These are phyloP conservation scores for Eulacestoma nigropectus DNA, from an alignment of 2,113 vertebrate species.

Conservation along the genomic window DNA sequence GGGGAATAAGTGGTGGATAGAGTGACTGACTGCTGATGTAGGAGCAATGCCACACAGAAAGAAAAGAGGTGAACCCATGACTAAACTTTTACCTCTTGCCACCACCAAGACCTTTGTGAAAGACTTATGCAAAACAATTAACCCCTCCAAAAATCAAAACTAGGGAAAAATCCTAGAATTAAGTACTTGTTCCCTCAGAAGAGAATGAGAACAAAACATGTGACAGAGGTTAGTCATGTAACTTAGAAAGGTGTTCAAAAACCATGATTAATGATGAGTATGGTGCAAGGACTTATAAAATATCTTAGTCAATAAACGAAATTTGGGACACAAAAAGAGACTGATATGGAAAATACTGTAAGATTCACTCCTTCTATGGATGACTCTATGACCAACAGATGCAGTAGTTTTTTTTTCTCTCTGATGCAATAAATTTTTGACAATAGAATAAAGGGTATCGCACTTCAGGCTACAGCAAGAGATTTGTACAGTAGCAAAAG, in stretches of 20 bases:
- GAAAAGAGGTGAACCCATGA: neutral
- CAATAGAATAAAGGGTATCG: neutral
- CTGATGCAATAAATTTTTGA: neutral
- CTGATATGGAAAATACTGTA: neutral
- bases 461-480: neutral
- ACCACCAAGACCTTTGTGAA: neutral
- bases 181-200: neutral
- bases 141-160: neutral
- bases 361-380: neutral
- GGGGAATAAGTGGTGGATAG: conserved; percentile 30
- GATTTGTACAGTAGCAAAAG: neutral
- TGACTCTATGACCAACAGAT: neutral
- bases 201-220: neutral
- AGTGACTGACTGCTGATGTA: neutral
- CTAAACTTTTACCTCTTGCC: neutral
- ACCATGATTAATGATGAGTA: neutral
- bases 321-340: neutral
- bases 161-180: neutral
- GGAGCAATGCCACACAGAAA: neutral
- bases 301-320: neutral
- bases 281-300: neutral
- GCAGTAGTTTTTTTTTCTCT: neutral
- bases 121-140: neutral
- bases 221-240: neutral
- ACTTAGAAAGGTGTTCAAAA: neutral